These are phyloP conservation scores for Charaxes varanes DNA, from an alignment of 1,140 invertebrate genomes.

Conservation along the genomic window DNA sequence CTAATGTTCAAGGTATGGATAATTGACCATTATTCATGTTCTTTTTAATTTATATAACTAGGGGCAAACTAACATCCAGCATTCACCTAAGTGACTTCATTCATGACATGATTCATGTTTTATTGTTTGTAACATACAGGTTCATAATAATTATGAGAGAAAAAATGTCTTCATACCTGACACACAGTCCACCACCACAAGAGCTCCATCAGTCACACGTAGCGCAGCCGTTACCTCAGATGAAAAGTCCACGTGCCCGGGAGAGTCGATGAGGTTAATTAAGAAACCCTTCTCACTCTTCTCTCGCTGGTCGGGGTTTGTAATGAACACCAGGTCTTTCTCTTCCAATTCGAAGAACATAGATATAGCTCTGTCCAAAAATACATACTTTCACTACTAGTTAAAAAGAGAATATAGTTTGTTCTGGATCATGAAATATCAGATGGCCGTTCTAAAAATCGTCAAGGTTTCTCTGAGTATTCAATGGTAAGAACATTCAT, in stretches of 20 bases:
- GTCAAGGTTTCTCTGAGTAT: conserved; percentile 55
- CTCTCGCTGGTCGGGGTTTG: conserved; percentile 89
- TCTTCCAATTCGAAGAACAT: conserved; percentile 97
- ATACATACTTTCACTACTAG: neutral
- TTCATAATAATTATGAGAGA: too few species aligned
- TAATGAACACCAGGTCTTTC: conserved; percentile 94
- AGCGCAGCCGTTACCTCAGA: conserved; percentile 99
- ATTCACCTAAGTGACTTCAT: too few species aligned
- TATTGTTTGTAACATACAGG: too few species aligned
- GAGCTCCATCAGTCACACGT: conserved; percentile 98
- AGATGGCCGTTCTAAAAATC: conserved; percentile 72
- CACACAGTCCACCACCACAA: conserved; percentile 99
- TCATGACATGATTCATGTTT: too few species aligned
- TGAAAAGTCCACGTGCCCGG: conserved; percentile 99
- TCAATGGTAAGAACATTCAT: conserved; percentile 69
- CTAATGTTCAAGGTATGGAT: too few species aligned
- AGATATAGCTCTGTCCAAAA: conserved; percentile 94
- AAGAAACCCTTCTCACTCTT: conserved; percentile 96
- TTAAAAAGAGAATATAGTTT: too few species aligned
- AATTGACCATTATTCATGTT: too few species aligned
- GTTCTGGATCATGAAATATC: too few species aligned
- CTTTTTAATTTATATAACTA: too few species aligned
- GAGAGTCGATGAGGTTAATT: conserved; percentile 99
- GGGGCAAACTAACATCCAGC: too few species aligned
- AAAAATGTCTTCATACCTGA: conserved; percentile 92